These are phyloP conservation scores for Morus bassanus DNA, from an alignment of 2,797 vertebrate species.

Conservation along the genomic window DNA sequence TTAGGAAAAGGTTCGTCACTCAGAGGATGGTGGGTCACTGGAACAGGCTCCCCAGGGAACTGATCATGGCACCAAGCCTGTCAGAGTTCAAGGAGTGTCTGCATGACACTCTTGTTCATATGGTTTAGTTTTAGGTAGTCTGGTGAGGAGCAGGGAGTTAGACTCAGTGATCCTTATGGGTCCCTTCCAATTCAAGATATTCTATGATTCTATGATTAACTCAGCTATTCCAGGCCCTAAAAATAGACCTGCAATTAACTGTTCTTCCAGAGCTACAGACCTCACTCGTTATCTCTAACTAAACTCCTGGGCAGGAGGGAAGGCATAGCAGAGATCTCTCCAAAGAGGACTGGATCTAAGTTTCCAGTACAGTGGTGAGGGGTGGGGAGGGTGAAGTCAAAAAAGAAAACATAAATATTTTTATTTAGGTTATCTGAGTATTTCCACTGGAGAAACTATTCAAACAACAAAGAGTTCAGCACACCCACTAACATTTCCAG, in stretches of 20 bases:
- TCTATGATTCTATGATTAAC: not conserved
- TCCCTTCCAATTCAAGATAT: not conserved
- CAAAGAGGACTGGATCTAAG: not conserved
- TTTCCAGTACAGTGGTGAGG: not conserved
- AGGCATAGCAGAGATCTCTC: not conserved
- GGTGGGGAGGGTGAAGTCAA: fast-evolving
- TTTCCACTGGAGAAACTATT: not conserved
- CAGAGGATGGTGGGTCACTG: not conserved
- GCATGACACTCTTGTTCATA: not conserved
- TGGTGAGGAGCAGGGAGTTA: not conserved
- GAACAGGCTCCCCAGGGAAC: not conserved
- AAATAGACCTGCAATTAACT: not conserved
- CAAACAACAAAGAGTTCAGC: not conserved
- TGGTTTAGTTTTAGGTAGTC: not conserved
- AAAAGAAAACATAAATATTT: not conserved
- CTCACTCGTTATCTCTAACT: not conserved
- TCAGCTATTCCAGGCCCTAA: not conserved
- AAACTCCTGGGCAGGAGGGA: not conserved
- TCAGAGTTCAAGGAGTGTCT: not conserved
- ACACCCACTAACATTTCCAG: not conserved
- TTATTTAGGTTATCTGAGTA: not conserved
- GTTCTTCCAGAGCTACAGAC: not conserved
- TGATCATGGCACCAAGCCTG: not conserved
- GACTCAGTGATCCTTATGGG: not conserved
- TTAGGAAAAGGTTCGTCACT: not conserved